Conservation (phyloP, 2,797 vertebrate species). For the Myotis vivesi region DNA sequence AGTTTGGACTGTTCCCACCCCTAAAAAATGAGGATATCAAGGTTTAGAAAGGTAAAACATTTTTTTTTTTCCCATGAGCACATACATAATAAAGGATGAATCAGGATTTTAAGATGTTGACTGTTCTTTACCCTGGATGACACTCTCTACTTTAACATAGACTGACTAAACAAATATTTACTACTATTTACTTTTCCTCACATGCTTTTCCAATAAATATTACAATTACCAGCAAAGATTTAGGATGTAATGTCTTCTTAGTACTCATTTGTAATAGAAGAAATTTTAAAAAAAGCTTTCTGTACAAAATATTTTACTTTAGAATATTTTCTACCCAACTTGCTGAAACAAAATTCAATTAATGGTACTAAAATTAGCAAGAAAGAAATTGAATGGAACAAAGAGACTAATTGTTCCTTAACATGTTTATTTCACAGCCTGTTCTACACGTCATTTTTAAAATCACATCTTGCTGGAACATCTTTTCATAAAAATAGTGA, state of each 20-base stretch:
- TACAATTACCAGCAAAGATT: background rate
- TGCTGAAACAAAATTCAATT: slow-evolving; percentile 9
- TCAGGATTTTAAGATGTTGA: background rate
- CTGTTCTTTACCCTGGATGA: background rate
- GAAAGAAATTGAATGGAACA: background rate
- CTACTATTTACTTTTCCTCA: background rate
- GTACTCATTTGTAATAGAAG: background rate
- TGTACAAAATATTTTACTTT: background rate
- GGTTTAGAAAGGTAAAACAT: background rate
- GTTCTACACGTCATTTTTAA: background rate
- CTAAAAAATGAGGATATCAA: background rate
- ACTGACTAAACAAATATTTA: background rate
- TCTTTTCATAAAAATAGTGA: background rate
- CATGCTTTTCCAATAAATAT: background rate
- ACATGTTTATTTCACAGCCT: slow-evolving; percentile 47
- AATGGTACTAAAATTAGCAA: background rate
- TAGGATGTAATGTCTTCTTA: background rate
- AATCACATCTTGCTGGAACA: background rate
- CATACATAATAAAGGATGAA: background rate
- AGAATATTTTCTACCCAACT: background rate
- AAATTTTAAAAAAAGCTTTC: background rate
- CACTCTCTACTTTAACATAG: background rate
- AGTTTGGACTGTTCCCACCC: background rate
- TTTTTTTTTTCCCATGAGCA: background rate
- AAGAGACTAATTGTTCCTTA: background rate